Evolutionary conservation across 2,888 invertebrate genomes (phyloP).

Genomic region (Bruchidius siliquastri): DNA sequence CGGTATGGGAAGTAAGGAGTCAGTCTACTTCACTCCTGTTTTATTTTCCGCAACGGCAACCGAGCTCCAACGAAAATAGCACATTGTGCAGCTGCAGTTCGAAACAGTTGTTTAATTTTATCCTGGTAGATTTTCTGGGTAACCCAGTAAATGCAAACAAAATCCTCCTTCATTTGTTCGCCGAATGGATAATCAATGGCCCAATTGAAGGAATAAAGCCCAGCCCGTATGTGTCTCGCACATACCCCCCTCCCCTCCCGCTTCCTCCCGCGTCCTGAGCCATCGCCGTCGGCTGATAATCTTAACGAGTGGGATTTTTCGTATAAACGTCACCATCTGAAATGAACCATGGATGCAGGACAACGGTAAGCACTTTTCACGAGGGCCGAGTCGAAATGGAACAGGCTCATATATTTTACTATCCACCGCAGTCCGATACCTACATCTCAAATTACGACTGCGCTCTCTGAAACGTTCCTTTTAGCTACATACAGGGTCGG

Average conservation of each 20-base stretch:
- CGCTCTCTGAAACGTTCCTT: conserved; percentile 21
- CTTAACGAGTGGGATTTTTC: background rate
- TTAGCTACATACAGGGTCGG: conserved; percentile 8
- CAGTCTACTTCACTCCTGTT: too few relatives aligned
- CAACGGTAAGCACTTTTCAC: conserved; percentile 39
- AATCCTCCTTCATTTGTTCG: background rate
- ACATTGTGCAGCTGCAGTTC: background rate
- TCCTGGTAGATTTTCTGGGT: background rate
- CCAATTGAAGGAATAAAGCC: background rate
- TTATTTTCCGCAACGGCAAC: background rate
- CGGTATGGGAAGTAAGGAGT: too few relatives aligned
- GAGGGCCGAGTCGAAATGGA: conserved; percentile 37
- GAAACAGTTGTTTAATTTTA: background rate
- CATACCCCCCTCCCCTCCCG: background rate
- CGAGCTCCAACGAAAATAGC: background rate
- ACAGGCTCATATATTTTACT: conserved; percentile 37
- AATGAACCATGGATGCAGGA: conserved; percentile 1
- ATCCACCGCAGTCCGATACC: conserved; percentile 39
- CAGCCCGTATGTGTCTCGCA: background rate
- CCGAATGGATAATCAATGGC: background rate
- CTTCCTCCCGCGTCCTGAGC: background rate
- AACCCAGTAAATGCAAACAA: background rate
- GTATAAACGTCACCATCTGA: background rate
- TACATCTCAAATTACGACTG: conserved; percentile 40
- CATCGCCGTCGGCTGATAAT: background rate